These are phyloP conservation scores for Mesocricetus auratus DNA, from an alignment of 2,113 vertebrate genomes.

Conservation along the genomic window DNA sequence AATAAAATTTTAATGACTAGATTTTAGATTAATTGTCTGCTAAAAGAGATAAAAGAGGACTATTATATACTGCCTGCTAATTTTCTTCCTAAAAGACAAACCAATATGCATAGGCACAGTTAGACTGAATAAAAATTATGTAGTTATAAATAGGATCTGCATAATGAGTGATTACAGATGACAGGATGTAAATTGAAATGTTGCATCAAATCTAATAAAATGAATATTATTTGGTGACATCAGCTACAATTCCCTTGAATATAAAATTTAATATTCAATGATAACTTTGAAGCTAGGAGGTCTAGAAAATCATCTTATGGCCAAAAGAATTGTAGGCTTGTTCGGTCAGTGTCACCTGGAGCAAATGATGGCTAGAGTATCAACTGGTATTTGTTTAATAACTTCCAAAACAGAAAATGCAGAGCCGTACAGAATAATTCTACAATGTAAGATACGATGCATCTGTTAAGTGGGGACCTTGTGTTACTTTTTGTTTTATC, in stretches of 20 bases:
- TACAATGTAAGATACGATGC: not conserved
- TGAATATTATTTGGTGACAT: constrained; percentile 38
- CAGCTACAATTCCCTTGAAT: constrained; percentile 2
- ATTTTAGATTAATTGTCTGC: constrained; percentile 44
- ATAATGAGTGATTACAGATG: constrained; percentile 41
- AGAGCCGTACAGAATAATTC: not conserved
- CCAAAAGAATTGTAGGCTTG: not conserved
- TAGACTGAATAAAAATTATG: constrained; percentile 7
- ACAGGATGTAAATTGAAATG: constrained; percentile 38
- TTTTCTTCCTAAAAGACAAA: constrained; percentile 59
- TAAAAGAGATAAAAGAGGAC: constrained; percentile 45
- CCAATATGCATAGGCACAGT: not conserved
- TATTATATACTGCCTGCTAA: not conserved
- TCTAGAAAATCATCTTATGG: not conserved
- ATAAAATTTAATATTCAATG: constrained; percentile 32
- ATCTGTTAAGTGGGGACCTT: not conserved
- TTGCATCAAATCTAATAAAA: constrained; percentile 33
- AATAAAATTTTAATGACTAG: constrained; percentile 28
- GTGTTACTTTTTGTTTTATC: not conserved
- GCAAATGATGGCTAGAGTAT: not conserved
- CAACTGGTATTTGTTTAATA: not conserved
- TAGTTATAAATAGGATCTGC: not conserved
- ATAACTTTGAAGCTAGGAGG: not conserved
- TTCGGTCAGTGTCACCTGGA: not conserved
- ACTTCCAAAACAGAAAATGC: not conserved